Evolutionary conservation across 2,797 vertebrate genomes (phyloP).

Genomic region (Eulemur coronatus): DNA sequence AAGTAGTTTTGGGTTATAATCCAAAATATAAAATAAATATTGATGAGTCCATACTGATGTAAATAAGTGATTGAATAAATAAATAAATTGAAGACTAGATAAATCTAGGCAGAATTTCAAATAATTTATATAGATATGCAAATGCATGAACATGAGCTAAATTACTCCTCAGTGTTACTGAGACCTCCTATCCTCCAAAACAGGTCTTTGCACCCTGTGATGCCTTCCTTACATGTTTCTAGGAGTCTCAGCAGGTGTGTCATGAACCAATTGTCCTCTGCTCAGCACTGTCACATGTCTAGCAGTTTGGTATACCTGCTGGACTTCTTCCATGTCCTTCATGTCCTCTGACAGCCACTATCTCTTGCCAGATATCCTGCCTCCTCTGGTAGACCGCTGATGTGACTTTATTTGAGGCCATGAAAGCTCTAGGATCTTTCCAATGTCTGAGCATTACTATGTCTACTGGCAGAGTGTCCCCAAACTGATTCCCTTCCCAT

Average conservation of each 20-base stretch:
- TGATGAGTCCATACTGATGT: background rate
- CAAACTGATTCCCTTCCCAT: accelerated
- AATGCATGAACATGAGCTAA: background rate
- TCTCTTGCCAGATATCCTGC: background rate
- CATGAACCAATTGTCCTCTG: background rate
- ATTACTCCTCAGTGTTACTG: background rate
- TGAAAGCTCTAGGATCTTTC: background rate
- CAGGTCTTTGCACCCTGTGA: background rate
- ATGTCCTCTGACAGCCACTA: too few relatives aligned
- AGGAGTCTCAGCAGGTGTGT: background rate
- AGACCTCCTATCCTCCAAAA: background rate
- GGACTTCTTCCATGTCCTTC: background rate
- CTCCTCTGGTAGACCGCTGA: background rate
- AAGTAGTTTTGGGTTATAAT: background rate
- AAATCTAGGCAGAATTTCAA: background rate
- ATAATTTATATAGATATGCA: background rate
- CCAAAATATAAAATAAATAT: background rate
- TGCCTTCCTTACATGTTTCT: background rate
- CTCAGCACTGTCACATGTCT: too few relatives aligned
- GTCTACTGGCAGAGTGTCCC: background rate
- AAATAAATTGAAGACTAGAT: background rate
- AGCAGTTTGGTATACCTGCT: background rate
- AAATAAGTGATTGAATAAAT: background rate
- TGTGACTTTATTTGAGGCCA: background rate
- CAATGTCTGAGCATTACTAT: background rate